These are phyloP conservation scores for Dasyurus viverrinus DNA, from an alignment of 2,113 vertebrate genomes.

Conservation along the genomic window DNA sequence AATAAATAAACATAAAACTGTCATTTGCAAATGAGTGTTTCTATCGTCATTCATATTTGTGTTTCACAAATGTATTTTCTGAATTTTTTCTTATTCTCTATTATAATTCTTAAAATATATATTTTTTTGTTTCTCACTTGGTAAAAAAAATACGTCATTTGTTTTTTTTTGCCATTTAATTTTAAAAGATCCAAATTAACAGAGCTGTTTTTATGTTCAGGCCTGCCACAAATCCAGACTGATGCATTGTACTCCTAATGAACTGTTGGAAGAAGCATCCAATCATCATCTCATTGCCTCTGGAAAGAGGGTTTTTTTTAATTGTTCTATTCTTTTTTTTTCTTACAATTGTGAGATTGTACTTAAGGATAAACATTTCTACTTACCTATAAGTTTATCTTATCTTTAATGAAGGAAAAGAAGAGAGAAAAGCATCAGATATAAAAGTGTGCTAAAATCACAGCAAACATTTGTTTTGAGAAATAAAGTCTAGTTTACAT, in stretches of 20 bases:
- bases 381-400: not conserved
- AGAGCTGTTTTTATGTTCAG: conserved; percentile 29
- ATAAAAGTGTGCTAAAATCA: not conserved
- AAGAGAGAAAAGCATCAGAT: not conserved
- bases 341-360: not conserved
- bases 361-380: not conserved
- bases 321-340: not conserved
- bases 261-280: not conserved
- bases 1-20: not conserved
- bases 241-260: conserved; percentile 21
- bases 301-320: not conserved
- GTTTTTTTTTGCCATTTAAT: conserved; percentile 1
- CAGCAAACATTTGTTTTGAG: not conserved
- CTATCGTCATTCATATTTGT: not conserved
- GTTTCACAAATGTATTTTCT: not conserved
- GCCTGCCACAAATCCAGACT: not conserved
- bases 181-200: not conserved
- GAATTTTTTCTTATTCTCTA: not conserved
- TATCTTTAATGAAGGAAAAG: not conserved
- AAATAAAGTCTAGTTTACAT: conserved; percentile 13
- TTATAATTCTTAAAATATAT: conserved; percentile 20
- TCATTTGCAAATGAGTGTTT: not conserved
- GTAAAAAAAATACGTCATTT: not conserved
- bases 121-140: conserved; percentile 39
- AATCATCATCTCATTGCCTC: conserved; percentile 15